Evolutionary conservation across 2,888 invertebrate species (phyloP), one percentile per base, ranked within the genome.

Genomic region (Synanthedon formicaeformis): DNA sequence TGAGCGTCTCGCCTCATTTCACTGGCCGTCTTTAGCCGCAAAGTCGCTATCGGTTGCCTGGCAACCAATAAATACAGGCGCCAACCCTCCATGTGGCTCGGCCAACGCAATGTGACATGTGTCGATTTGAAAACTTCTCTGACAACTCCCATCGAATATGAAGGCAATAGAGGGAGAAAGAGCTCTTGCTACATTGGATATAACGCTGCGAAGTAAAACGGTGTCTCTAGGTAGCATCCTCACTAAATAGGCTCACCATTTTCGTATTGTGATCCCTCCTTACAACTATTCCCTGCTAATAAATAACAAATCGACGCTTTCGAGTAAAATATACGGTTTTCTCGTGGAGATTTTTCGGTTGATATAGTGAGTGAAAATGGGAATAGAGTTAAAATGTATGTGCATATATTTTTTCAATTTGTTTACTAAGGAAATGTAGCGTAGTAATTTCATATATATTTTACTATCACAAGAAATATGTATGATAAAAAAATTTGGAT

Each of bases 251-350:
- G 78, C 77, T 75, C 78, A 82, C 81, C 80, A 75, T 80, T 82
- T 81, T 78, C 75, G 77, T 78, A 81, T 81, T 82, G 80, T 81
- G 70, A 73, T 74, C 75, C 69, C 77, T 68, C 78, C 78, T 80
- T 81, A 81, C 83, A 78, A 82, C 84, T 83, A 81, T 84, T 81
- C 81, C 75, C 77, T 71, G 73, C 84, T 85, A 86, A 85, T 85
- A 85, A 86, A 86, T 86, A 85, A 86, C 85, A 86, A 85, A 86
- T 85, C 85, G 83, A 81, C 80, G 79, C 80, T 78, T 79, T 76
- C 74, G 78, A 77, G 79, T 81, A 82, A 82, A 81, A 84, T 84
- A 78, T 77, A 84, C 79, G 73, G 77, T 76, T 80, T 76, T 75
- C 77, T 76, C 69, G 73, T 69, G 66, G 72, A 77, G 77, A 78